Conservation (phyloP, 2,113 vertebrate species). For the Salvelinus alpinus region DNA sequence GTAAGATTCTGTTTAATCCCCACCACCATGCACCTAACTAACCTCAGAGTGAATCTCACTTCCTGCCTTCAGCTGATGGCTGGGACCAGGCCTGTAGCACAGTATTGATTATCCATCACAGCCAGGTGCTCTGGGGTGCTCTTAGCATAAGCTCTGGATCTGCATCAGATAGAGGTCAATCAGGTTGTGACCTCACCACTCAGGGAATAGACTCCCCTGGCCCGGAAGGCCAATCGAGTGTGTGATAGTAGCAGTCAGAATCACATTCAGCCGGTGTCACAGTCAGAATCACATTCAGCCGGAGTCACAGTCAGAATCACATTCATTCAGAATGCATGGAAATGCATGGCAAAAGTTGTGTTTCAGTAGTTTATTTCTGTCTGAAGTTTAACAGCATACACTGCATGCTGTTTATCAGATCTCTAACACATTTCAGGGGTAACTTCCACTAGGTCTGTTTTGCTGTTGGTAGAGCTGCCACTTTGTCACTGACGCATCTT, state of each 20-base stretch:
- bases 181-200: constrained; percentile 13
- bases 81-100: constrained; percentile 14
- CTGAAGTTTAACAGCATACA: too few species aligned
- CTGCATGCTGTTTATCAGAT: too few species aligned
- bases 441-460: neutral
- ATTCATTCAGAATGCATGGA: neutral
- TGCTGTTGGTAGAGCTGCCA: neutral
- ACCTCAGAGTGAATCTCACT: constrained; percentile 7
- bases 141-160: constrained; percentile 37
- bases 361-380: too few species aligned
- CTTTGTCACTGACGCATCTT: neutral
- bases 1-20: neutral
- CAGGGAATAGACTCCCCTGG: neutral
- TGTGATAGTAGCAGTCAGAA: neutral
- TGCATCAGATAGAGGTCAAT: constrained; percentile 37
- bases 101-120: constrained; percentile 46
- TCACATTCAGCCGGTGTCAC: too few species aligned
- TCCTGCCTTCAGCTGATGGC: constrained; percentile 9
- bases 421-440: too few species aligned
- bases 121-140: constrained; percentile 19
- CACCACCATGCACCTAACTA: neutral
- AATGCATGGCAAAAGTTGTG: neutral
- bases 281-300: too few species aligned
- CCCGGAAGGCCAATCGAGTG: constrained; percentile 1
- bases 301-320: neutral